Evolutionary conservation across 2,113 vertebrate genomes (phyloP).

Genomic region (Diadophis punctatus): DNA sequence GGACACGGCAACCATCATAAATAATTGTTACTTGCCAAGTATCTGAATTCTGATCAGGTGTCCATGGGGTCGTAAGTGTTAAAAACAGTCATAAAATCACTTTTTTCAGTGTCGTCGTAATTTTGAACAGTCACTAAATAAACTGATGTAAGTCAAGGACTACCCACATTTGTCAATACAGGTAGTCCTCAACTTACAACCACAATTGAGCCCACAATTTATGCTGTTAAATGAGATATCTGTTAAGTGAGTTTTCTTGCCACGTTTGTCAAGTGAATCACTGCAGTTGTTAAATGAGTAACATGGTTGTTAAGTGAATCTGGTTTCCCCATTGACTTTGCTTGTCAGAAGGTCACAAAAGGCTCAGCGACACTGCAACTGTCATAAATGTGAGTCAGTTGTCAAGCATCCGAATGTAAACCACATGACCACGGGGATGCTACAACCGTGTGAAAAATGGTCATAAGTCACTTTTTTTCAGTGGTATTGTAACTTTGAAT

Average conservation of each 20-base stretch:
- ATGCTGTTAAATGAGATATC: neutral
- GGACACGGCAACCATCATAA: no score
- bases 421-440: neutral
- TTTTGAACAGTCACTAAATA: no score
- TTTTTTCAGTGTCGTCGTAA: no score
- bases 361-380: accelerated
- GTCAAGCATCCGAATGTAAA: neutral
- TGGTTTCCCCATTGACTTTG: neutral
- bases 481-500: neutral
- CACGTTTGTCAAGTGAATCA: neutral
- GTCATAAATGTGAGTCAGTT: neutral
- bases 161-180: neutral
- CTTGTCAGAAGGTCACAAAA: neutral
- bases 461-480: neutral
- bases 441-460: neutral
- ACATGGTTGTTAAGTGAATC: neutral
- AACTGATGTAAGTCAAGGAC: no score
- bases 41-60: no score
- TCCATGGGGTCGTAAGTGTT: no score
- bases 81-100: no score
- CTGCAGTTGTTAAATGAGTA: neutral
- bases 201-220: neutral
- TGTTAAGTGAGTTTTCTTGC: neutral
- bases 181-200: neutral
- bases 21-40: no score